Conservation (phyloP, 2,113 vertebrate genomes). For the Terrapene triunguis region DNA sequence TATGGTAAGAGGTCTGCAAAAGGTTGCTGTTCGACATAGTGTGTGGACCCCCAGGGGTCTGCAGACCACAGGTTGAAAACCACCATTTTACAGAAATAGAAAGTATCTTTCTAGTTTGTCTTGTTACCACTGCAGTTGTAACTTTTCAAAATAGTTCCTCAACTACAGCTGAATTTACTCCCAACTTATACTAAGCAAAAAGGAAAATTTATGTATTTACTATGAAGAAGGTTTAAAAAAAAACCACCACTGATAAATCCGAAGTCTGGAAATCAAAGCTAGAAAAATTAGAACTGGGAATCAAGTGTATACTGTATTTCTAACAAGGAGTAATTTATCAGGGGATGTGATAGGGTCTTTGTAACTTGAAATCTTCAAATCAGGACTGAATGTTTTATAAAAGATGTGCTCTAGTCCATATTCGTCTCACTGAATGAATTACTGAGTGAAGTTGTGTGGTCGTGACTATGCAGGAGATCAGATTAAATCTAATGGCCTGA, state of each 20-base stretch:
- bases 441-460: background rate
- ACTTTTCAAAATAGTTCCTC: background rate
- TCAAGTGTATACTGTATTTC: background rate
- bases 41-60: background rate
- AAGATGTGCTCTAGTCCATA: fast-evolving
- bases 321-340: background rate
- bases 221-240: background rate
- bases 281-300: background rate
- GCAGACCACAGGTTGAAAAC: background rate
- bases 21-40: no score
- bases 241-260: background rate
- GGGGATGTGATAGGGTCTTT: background rate
- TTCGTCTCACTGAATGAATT: background rate
- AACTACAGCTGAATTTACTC: background rate
- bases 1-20: no score
- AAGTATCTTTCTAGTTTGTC: background rate
- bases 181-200: background rate
- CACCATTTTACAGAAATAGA: background rate
- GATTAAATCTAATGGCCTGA: background rate
- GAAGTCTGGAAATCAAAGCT: background rate
- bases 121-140: background rate
- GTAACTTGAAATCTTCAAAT: fast-evolving
- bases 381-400: background rate
- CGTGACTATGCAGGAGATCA: background rate
- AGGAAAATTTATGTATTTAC: background rate